Evolutionary conservation across 2,888 invertebrate genomes (phyloP).

Genomic region (Drosophila picticornis): DNA sequence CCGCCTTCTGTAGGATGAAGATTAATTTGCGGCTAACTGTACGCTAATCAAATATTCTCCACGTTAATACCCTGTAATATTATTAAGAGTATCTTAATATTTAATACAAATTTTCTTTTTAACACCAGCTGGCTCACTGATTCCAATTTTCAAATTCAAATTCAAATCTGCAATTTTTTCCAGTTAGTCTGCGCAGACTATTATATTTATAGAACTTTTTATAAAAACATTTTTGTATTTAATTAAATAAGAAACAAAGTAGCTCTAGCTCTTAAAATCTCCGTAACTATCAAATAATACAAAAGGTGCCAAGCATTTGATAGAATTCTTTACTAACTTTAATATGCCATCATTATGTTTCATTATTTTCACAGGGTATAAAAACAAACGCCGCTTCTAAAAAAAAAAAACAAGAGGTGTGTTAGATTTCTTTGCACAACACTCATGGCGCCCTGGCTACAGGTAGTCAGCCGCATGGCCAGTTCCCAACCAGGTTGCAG

Average conservation of each 20-base stretch:
- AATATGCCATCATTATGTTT: not conserved
- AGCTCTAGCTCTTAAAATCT: not conserved
- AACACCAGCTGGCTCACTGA: not conserved
- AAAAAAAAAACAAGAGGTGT: conserved; percentile 45
- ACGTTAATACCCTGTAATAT: conserved; percentile 2
- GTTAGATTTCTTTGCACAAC: conserved; percentile 38
- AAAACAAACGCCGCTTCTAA: conserved; percentile 29
- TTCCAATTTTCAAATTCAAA: not conserved
- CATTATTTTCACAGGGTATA: conserved; percentile 24
- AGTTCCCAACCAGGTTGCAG: conserved; percentile 51
- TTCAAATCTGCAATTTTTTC: not conserved
- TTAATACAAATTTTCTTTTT: not conserved
- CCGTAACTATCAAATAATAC: not conserved
- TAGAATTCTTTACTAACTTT: not conserved
- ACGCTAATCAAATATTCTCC: conserved; percentile 16
- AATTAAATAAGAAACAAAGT: not conserved
- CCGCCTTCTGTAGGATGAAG: conserved; percentile 43
- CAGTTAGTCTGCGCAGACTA: not conserved
- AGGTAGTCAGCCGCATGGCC: conserved; percentile 55
- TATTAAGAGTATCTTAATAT: not conserved
- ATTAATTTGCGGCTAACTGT: conserved; percentile 55
- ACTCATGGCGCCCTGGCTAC: conserved; percentile 70
- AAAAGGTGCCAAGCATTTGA: not conserved
- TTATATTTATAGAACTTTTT: not conserved
- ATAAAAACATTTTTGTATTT: not conserved